A percentile compares a stretch with the other conserved stretches of the same genome.
Evolutionary conservation across 64 coral and sea anemone genomes (phyloP).

Genomic region (Dendronephthya gigantea): DNA sequence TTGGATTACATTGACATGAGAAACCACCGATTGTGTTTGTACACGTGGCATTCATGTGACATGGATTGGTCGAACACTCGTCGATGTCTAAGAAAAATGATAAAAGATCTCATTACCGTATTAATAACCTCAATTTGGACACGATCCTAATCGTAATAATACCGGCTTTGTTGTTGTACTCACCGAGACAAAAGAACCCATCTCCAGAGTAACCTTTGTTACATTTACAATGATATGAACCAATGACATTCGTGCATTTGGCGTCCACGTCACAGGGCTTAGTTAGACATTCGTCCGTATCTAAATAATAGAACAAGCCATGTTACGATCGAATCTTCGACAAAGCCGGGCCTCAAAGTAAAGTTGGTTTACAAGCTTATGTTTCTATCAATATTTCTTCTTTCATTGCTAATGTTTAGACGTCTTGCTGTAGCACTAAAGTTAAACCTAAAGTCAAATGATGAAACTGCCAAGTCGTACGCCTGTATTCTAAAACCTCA

Average conservation of each 20-base stretch:
- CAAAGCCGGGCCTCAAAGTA: too few species aligned
- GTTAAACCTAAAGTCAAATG: too few species aligned
- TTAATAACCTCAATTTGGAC: background rate
- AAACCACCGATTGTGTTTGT: background rate
- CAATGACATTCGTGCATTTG: background rate
- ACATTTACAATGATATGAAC: conserved; percentile 4
- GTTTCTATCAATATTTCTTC: too few species aligned
- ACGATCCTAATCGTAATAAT: too few species aligned
- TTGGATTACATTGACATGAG: background rate
- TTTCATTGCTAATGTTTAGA: too few species aligned
- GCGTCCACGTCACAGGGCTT: background rate
- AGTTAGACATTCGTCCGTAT: background rate
- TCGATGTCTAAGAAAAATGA: background rate
- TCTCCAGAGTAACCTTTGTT: conserved; percentile 1
- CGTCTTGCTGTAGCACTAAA: too few species aligned
- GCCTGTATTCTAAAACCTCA: too few species aligned
- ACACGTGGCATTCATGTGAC: conserved; percentile 16
- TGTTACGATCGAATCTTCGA: background rate
- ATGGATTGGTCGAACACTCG: background rate
- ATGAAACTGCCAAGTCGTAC: too few species aligned
- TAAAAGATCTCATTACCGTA: background rate
- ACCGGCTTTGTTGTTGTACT: too few species aligned
- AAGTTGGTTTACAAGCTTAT: background rate
- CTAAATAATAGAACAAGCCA: background rate
- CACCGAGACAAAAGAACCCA: background rate